Percentiles rank a stretch among this genome's conserved stretches.
phyloP scores from a whole-genome alignment of 2,888 invertebrate genomes.

The Drosophila monieri region DNA sequence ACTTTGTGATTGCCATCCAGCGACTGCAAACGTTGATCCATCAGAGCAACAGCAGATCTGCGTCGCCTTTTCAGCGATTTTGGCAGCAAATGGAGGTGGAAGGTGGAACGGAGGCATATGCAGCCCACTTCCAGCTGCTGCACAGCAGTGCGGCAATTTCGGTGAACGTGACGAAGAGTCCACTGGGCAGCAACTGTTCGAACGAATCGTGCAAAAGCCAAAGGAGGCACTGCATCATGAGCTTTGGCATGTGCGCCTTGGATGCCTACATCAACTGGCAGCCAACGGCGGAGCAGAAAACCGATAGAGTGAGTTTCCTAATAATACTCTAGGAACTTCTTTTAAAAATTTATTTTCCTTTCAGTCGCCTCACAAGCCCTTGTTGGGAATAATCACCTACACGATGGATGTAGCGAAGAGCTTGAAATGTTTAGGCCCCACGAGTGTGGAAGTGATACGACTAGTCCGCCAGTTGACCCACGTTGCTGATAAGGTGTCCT shows the following conservation, averaged over 20 bases:
- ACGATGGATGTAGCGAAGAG: constrained; percentile 66
- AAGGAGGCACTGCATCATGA: constrained; percentile 74
- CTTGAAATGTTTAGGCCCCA: constrained; percentile 66
- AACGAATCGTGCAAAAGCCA: constrained; percentile 65
- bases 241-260: constrained; percentile 59
- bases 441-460: constrained; percentile 44
- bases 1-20: constrained; percentile 60
- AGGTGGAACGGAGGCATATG: constrained; percentile 51
- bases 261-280: constrained; percentile 55
- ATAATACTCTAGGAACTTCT: neutral
- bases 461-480: constrained; percentile 44
- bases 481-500: constrained; percentile 42
- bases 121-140: constrained; percentile 64
- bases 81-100: constrained; percentile 59
- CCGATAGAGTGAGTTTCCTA: constrained; percentile 31
- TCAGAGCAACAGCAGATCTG: constrained; percentile 26
- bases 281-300: constrained; percentile 29
- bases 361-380: constrained; percentile 22
- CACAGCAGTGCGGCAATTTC: constrained; percentile 57
- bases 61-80: constrained; percentile 53
- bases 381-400: constrained; percentile 57
- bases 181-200: constrained; percentile 58
- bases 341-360: neutral
- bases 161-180: constrained; percentile 60
- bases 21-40: constrained; percentile 62